Base-by-base conservation (phyloP, 2,113 vertebrate species). In the Corythaeola cristata region DNA sequence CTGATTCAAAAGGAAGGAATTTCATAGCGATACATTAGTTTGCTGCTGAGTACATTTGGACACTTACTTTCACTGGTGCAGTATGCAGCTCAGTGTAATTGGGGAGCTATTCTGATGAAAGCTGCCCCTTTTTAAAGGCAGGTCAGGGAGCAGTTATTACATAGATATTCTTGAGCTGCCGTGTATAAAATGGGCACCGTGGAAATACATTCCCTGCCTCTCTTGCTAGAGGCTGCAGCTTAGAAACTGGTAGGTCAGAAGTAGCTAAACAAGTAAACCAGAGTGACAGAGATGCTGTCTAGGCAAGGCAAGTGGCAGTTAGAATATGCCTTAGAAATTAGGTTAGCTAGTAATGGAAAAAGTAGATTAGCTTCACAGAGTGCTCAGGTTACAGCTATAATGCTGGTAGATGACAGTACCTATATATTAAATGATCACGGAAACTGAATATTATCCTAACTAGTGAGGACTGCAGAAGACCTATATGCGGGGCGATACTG, bases 171-270 rank as follows among this genome's bases (percentile, higher is more conserved):
- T 80, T 68, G 35, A 80, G 64, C 35, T 72, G 33, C 39, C 27
- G 45, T 2, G 1, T 58, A 37, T 41, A 67, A 76, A 85, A 64
- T 52, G 15, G 58, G 72, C 53, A 58, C 72, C 8, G 1, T 39
- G 12, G n/a, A 88, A 87, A 53, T 84, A 26, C 0, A 15, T 2
- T 1, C 6, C 15, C 11, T 3, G 6, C 14, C 4, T 11, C 9
- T 52, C 15, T 74, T 77, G 49, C 71, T 62, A 4, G 88, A 88
- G 62, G 82, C 85, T 90, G 15, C 53, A 66, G 23, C 32, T 56
- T 66, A 64, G 74, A 60, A 90, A 44, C 20, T 68, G 33, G 28
- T 41, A 82, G 26, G 20, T 21, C 67, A 9, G 11, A 77, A 72
- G 30, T 5, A 8, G 20, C 49, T 93, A 59, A 87, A 55, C 8